Conservation (phyloP, 2,797 vertebrate species). For the Phyllotis vaccarum region DNA sequence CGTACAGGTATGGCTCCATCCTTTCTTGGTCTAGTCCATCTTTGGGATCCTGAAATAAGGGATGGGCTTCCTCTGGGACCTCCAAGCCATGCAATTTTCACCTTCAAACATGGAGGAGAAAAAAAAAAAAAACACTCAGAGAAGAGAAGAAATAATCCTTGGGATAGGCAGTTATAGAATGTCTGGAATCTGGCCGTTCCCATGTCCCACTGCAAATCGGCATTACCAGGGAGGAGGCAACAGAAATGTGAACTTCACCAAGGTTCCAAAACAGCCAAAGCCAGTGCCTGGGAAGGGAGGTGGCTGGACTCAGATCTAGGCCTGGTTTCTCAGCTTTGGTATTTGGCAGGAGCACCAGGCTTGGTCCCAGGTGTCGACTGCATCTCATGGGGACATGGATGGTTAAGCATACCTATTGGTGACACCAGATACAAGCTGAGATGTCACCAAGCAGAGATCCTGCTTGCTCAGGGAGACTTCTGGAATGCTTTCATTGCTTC, state of each 20-base stretch:
- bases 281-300: neutral
- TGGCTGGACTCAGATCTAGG: neutral
- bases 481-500: slow-evolving; percentile 52
- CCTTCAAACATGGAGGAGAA: neutral
- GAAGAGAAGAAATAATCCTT: neutral
- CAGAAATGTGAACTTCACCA: neutral
- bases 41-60: neutral
- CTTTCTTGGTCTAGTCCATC: neutral
- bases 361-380: neutral
- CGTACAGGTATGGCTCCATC: slow-evolving; percentile 67
- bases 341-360: neutral
- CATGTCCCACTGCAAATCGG: accelerated
- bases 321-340: neutral
- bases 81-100: neutral
- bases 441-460: neutral
- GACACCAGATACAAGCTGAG: neutral
- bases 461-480: neutral
- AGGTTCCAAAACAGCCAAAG: neutral
- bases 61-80: neutral
- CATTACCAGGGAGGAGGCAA: neutral
- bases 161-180: neutral
- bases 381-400: neutral
- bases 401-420: accelerated
- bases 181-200: neutral
- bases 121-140: neutral